Conservation (phyloP, 2,797 vertebrate genomes). For the Menidia menidia region DNA sequence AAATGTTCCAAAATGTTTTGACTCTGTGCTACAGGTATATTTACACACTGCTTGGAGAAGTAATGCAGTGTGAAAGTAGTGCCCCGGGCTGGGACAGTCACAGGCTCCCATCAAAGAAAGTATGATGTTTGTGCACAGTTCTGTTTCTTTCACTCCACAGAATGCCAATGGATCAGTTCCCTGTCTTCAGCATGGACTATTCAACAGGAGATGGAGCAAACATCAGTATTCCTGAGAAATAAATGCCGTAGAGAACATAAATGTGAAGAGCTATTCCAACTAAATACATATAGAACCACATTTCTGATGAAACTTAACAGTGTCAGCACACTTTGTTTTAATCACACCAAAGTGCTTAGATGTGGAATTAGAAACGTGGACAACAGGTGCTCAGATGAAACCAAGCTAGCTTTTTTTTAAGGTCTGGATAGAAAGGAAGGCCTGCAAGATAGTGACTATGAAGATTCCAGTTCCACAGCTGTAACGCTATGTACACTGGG, state of each 20-base stretch:
- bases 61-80: too few relatives aligned
- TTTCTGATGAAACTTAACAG: conserved; percentile 68
- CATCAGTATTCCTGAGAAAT: conserved; percentile 69
- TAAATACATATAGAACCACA: not conserved
- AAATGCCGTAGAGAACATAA: conserved; percentile 86
- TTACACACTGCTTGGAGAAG: too few relatives aligned
- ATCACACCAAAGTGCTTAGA: too few relatives aligned
- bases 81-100: too few relatives aligned
- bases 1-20: too few relatives aligned
- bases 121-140: not conserved
- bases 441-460: conserved; percentile 74
- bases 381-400: not conserved
- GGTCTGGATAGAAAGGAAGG: conserved; percentile 76
- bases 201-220: conserved; percentile 76
- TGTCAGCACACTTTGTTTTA: not conserved
- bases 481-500: conserved; percentile 86
- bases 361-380: too few relatives aligned
- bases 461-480: conserved; percentile 69
- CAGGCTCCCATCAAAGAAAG: too few relatives aligned
- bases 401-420: conserved; percentile 43
- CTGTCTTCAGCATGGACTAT: conserved; percentile 69
- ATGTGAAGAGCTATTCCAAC: conserved; percentile 81
- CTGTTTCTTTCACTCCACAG: conserved; percentile 43
- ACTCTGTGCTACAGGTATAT: too few relatives aligned
- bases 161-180: conserved; percentile 76